Evolutionary conservation across 2,888 invertebrate species (phyloP).

Genomic region (Diarsia brunnea): DNA sequence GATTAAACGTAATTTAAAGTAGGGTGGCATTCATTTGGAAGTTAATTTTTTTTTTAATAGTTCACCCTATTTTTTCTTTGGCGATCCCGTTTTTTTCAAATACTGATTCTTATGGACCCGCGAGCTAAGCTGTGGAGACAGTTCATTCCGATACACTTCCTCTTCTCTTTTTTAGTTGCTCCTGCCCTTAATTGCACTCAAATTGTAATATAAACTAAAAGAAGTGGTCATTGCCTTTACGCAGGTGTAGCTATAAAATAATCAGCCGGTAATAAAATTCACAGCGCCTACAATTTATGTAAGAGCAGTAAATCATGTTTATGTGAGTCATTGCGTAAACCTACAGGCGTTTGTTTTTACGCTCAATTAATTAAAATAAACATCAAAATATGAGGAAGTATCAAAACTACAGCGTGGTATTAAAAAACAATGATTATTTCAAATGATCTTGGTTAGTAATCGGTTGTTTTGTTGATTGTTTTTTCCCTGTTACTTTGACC

Average conservation of each 20-base stretch:
- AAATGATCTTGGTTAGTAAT: background rate
- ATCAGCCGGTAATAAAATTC: background rate
- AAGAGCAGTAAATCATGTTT: constrained; percentile 30
- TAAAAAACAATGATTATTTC: constrained; percentile 5
- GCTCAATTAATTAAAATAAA: background rate
- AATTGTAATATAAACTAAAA: background rate
- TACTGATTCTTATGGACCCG: background rate
- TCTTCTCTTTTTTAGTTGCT: no score
- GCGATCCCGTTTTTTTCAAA: background rate
- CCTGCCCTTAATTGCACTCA: background rate
- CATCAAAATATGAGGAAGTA: background rate
- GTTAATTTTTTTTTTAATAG: no score
- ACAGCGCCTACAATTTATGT: constrained; percentile 23
- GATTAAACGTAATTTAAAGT: constrained; percentile 37
- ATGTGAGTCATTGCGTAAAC: constrained; percentile 5
- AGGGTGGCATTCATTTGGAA: constrained; percentile 52
- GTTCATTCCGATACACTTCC: background rate
- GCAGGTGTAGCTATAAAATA: no score
- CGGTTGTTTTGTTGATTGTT: background rate
- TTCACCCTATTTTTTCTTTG: background rate
- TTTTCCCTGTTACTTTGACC: constrained; percentile 3
- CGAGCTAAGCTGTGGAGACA: no score
- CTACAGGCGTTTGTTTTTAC: constrained; percentile 1
- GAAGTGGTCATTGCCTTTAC: background rate
- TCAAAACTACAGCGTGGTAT: background rate